phyloP scores from a whole-genome alignment of 2,113 vertebrate species.

The Plecotus auritus region DNA sequence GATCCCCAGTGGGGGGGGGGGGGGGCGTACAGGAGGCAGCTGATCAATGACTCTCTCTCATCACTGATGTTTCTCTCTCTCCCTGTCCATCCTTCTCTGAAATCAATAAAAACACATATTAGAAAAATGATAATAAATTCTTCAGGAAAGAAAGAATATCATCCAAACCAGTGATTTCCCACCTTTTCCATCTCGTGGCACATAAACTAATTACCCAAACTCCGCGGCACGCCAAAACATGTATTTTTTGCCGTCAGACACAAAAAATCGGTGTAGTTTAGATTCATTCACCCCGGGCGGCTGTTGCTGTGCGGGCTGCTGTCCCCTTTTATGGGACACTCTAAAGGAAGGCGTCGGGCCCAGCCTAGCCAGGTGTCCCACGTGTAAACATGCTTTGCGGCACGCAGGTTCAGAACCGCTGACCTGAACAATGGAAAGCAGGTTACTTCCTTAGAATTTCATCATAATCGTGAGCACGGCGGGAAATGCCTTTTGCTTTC shows the following conservation, averaged over 20 bases:
- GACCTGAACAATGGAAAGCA: not conserved
- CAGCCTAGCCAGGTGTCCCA: rapidly evolving
- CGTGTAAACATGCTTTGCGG: not conserved
- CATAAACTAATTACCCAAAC: not conserved
- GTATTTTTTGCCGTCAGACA: not conserved
- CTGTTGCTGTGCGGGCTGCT: not conserved
- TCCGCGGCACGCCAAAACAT: not conserved
- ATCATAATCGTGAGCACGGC: rapidly evolving
- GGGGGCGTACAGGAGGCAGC: too few species aligned
- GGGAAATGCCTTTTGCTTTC: too few species aligned
- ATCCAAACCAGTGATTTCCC: not conserved
- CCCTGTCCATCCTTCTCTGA: too few species aligned
- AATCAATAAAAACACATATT: too few species aligned
- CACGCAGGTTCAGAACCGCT: not conserved
- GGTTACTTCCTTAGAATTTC: rapidly evolving
- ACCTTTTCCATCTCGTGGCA: not conserved
- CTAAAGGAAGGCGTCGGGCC: not conserved
- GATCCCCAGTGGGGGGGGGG: too few species aligned
- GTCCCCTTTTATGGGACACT: not conserved
- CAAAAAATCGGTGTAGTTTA: not conserved
- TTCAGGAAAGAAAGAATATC: too few species aligned
- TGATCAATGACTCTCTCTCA: too few species aligned
- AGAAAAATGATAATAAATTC: too few species aligned
- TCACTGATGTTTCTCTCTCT: too few species aligned
- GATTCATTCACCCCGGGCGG: not conserved